Percentiles rank a stretch among this genome's conserved stretches.
phyloP scores from a whole-genome alignment of 2,888 invertebrate genomes.

The Palloptera scutellata region DNA sequence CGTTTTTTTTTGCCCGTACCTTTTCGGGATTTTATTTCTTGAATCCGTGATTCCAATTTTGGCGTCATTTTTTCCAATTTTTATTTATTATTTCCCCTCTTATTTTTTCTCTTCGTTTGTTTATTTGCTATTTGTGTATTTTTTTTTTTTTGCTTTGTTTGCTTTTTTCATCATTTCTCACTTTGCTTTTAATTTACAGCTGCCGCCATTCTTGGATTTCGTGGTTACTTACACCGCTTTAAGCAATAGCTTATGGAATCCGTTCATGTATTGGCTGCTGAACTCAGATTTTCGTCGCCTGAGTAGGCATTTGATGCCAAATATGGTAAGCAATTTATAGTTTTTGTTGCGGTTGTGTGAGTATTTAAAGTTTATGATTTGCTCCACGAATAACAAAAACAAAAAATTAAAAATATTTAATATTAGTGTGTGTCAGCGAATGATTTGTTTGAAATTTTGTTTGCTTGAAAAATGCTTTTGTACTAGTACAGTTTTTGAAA shows the following conservation, averaged over 20 bases:
- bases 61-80: background rate
- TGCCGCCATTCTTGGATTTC: constrained; percentile 83
- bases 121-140: background rate
- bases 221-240: constrained; percentile 86
- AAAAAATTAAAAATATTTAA: no score
- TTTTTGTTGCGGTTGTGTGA: no score
- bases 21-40: constrained; percentile 8
- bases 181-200: constrained; percentile 64
- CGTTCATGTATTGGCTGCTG: constrained; percentile 86
- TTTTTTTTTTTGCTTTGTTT: constrained; percentile 21
- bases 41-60: background rate
- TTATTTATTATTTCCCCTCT: background rate
- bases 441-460: no score
- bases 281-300: constrained; percentile 86
- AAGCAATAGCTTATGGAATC: constrained; percentile 91
- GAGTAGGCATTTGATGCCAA: constrained; percentile 78
- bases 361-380: no score
- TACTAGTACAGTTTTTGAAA: no score
- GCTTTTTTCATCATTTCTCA: background rate
- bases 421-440: no score
- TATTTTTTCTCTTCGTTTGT: background rate
- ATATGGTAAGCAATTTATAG: constrained; percentile 70
- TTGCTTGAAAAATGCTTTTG: no score
- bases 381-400: no score
- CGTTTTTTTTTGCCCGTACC: constrained; percentile 1